Evolutionary conservation across 1,140 invertebrate genomes (phyloP).

Genomic region (Ceratosolen solmsi): DNA sequence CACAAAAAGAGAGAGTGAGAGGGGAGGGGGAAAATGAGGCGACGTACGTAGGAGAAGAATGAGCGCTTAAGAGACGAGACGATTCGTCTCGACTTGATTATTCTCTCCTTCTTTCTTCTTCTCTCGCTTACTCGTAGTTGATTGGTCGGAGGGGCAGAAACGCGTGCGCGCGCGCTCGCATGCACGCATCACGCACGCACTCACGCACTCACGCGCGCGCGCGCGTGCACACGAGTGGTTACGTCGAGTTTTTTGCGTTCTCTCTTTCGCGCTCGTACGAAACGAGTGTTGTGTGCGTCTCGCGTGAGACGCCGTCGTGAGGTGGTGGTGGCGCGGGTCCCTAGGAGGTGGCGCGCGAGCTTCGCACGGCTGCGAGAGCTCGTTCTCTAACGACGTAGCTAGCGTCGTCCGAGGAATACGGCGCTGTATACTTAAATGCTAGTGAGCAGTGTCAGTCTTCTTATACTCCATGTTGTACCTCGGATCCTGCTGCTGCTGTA

Average conservation of each 20-base stretch:
- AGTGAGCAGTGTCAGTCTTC: slow-evolving; percentile 58
- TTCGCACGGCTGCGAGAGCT: neutral
- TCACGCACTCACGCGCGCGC: neutral
- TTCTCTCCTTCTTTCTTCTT: neutral
- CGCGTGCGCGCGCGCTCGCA: neutral
- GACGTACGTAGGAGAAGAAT: neutral
- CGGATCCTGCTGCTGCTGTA: slow-evolving; percentile 49
- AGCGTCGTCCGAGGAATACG: slow-evolving; percentile 1
- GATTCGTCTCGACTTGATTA: neutral
- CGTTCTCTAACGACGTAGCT: neutral
- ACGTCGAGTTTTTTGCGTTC: slow-evolving; percentile 23
- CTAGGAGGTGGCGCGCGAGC: slow-evolving; percentile 19
- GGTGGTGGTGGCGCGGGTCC: neutral
- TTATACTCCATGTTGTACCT: slow-evolving; percentile 68
- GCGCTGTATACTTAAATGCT: slow-evolving; percentile 62
- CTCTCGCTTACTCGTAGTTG: no score
- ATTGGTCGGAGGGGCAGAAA: no score
- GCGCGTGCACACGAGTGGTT: slow-evolving; percentile 12
- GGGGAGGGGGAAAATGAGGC: no score
- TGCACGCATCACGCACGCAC: neutral
- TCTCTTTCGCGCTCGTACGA: slow-evolving; percentile 17
- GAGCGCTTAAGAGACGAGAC: neutral
- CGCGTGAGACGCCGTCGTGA: slow-evolving; percentile 27
- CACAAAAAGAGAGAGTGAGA: neutral
- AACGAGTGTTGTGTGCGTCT: neutral